These are phyloP conservation scores for Linepithema humile DNA, from an alignment of 1,140 invertebrate species.

Conservation along the genomic window DNA sequence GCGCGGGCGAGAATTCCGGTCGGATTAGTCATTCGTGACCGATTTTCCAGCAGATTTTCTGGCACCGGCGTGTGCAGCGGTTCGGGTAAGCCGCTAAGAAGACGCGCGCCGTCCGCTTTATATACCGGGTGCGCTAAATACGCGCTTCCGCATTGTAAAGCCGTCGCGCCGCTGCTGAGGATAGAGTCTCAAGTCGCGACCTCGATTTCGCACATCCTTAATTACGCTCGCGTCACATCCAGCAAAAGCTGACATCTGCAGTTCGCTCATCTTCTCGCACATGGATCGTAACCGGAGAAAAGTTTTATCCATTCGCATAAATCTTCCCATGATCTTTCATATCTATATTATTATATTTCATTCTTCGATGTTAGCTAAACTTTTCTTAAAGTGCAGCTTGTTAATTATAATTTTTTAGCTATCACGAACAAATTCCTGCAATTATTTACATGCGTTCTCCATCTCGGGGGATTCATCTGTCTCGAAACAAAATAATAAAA, in stretches of 20 bases:
- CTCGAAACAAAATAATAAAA: not conserved
- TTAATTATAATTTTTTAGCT: no score
- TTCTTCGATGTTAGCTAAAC: no score
- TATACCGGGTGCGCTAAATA: constrained; percentile 58
- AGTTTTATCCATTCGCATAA: not conserved
- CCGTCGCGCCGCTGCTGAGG: not conserved
- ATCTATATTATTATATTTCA: not conserved
- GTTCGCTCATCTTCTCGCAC: not conserved
- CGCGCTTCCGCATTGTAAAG: constrained; percentile 61
- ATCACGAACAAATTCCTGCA: no score
- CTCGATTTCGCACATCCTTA: constrained; percentile 40
- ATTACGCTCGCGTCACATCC: not conserved
- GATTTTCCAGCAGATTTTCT: constrained; percentile 69
- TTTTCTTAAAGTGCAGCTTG: no score
- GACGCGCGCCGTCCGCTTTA: constrained; percentile 30
- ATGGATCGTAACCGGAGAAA: not conserved
- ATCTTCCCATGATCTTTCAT: not conserved
- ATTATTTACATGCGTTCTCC: not conserved
- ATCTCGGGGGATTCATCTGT: not conserved
- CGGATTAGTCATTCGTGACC: constrained; percentile 65
- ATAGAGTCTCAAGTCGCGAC: constrained; percentile 21
- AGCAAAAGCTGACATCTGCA: not conserved
- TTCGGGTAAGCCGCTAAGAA: not conserved
- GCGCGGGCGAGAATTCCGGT: constrained; percentile 22
- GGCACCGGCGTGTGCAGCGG: constrained; percentile 27